Evolutionary conservation across 2,113 vertebrate species (phyloP).

Genomic region (Passer domesticus): DNA sequence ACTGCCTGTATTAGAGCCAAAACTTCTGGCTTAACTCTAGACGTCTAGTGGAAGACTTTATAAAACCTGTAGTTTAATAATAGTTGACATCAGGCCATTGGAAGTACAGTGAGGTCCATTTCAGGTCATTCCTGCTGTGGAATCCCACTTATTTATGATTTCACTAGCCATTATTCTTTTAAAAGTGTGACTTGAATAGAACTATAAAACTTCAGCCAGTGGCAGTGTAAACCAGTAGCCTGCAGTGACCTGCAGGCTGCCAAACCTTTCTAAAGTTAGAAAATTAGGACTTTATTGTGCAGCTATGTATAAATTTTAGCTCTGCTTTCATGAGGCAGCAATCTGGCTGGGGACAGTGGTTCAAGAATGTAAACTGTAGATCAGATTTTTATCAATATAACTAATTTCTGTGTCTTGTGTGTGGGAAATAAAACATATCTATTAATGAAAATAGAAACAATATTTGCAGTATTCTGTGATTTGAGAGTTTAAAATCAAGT

Average conservation of each 20-base stretch:
- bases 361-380: neutral
- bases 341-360: neutral
- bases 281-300: neutral
- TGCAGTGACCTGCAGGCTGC: neutral
- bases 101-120: constrained; percentile 69
- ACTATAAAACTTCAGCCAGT: neutral
- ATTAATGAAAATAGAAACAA: neutral
- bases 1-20: constrained; percentile 86
- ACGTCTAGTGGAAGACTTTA: constrained; percentile 76
- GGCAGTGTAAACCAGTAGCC: neutral
- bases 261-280: neutral
- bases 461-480: neutral
- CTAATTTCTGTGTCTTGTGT: neutral
- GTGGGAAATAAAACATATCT: neutral
- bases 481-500: neutral
- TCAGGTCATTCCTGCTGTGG: constrained; percentile 46
- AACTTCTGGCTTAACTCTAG: constrained; percentile 82
- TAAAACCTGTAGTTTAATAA: constrained; percentile 75
- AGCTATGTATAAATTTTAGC: neutral
- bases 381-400: neutral
- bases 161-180: neutral
- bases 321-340: neutral
- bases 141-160: constrained; percentile 5
- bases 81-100: constrained; percentile 73
- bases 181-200: neutral